phyloP scores from a whole-genome alignment of 2,888 invertebrate genomes.

The Cryptops parisi region DNA sequence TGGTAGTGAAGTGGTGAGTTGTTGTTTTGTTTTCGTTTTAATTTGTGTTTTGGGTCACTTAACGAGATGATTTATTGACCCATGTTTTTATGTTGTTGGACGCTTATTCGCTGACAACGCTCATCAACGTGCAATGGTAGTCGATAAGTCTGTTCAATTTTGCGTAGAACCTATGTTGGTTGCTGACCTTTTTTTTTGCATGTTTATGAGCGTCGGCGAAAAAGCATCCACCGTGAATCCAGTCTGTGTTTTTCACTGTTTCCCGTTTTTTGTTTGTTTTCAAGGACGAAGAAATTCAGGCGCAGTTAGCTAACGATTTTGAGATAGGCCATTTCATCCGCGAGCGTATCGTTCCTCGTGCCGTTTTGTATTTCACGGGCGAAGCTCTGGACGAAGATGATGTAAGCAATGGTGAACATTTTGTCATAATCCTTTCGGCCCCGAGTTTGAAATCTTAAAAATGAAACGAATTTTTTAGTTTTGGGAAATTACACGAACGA shows the following conservation, averaged over 20 bases:
- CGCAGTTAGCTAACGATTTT: constrained; percentile 81
- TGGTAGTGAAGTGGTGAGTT: constrained; percentile 49
- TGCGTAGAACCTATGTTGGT: not conserved
- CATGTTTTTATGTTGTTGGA: too few relatives aligned
- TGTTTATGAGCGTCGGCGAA: too few relatives aligned
- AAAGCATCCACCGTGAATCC: too few relatives aligned
- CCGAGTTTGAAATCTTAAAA: too few relatives aligned
- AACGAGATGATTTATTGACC: too few relatives aligned
- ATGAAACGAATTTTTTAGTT: too few relatives aligned
- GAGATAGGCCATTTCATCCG: constrained; percentile 97
- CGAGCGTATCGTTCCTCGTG: constrained; percentile 92
- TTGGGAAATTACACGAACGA: too few relatives aligned
- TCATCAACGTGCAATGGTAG: too few relatives aligned
- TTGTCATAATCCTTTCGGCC: not conserved
- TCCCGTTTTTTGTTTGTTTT: constrained; percentile 7
- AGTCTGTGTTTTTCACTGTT: not conserved
- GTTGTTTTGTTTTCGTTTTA: too few relatives aligned
- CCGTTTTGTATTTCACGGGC: constrained; percentile 92
- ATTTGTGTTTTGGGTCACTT: too few relatives aligned
- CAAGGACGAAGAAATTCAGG: constrained; percentile 69
- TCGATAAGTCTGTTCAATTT: too few relatives aligned
- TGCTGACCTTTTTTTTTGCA: not conserved
- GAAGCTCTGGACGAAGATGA: constrained; percentile 33
- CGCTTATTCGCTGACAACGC: too few relatives aligned
- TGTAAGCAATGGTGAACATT: constrained; percentile 3